Evolutionary conservation across 2,113 vertebrate genomes (phyloP).

Genomic region (Aleadryas rufinucha): DNA sequence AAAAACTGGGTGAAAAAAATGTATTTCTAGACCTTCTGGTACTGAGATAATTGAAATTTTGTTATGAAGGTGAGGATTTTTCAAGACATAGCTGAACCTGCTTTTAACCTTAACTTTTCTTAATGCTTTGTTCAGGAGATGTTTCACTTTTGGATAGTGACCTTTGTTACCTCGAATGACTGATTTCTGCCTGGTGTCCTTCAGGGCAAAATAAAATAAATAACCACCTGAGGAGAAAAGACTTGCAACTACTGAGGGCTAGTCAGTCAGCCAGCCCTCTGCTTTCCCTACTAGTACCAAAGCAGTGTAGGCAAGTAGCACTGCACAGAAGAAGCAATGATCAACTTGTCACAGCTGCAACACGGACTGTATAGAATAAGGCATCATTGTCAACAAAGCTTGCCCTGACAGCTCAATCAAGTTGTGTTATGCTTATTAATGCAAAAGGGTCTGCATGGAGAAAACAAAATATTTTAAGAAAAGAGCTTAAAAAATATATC

Average conservation of each 20-base stretch:
- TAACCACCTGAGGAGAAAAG: background rate
- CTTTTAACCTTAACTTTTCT: background rate
- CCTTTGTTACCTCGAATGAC: accelerated
- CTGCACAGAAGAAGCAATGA: background rate
- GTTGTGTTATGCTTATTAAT: conserved; percentile 10
- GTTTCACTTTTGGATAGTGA: background rate
- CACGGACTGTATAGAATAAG: background rate
- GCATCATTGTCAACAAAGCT: background rate
- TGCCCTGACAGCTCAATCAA: conserved; percentile 13
- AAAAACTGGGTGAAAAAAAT: background rate
- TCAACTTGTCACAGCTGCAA: conserved; percentile 21
- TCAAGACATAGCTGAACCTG: background rate
- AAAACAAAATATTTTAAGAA: conserved; percentile 53
- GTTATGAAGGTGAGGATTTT: background rate
- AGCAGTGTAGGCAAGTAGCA: background rate
- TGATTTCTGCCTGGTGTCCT: background rate
- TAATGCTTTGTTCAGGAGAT: background rate
- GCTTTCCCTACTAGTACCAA: background rate
- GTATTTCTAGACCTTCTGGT: background rate
- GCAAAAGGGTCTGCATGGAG: background rate
- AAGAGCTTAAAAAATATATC: background rate
- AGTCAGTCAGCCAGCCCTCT: background rate
- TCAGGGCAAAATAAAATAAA: background rate
- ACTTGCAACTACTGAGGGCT: background rate
- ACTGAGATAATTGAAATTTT: background rate